Base-by-base conservation (phyloP, 2,797 vertebrate genomes). In the Simalia tracyae region DNA sequence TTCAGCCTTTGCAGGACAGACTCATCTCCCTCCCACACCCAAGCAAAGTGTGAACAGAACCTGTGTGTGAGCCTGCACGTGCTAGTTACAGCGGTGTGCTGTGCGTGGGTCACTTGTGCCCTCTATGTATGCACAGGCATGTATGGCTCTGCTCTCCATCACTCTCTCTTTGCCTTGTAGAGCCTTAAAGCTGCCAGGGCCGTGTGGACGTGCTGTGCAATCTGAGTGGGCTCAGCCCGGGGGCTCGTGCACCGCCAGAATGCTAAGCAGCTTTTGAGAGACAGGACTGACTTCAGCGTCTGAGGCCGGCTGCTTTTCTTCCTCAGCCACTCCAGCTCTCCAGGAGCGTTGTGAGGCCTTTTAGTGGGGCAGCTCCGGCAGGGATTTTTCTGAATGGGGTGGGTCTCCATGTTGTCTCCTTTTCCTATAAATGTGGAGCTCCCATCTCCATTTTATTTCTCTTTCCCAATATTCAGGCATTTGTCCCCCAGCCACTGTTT, bases 171-270 rank as follows among this genome's bases (percentile, higher is more conserved):
- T 91, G 90, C 86, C 85, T 90, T 76, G 92, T 50, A 76, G 89
- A 85, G 89, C 84, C 88, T 87, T 92, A 92, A 90, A 92, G 89
- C 89, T 90, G 89, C 89, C 89, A 84, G 90, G 76, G 92, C 56
- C 59, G 15, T 10, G 57, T 19, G 42, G 64, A 92, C 89, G 89
- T 92, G 92, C 89, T 56, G 57, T 63, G 92, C 86, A 92, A 92
- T 28, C 66, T 57, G 85, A 92, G 92, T 22, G 84, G 88, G 46
- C n/a, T 28, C 66, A 5, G 66, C 64, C 60, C 7, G n/a, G 42
- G 2, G 3, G 59, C 85, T 64, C 2, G 26, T 87, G 89, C 15
- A n/a, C 89, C 0, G 4, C n/a, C n/a, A 6, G 92, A 92, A 92
- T 90, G 92, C 59, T 92, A 92, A 92, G 66, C 89, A 92, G 89